Conservation (phyloP, 2,888 invertebrate species). For the Eupithecia tripunctaria region DNA sequence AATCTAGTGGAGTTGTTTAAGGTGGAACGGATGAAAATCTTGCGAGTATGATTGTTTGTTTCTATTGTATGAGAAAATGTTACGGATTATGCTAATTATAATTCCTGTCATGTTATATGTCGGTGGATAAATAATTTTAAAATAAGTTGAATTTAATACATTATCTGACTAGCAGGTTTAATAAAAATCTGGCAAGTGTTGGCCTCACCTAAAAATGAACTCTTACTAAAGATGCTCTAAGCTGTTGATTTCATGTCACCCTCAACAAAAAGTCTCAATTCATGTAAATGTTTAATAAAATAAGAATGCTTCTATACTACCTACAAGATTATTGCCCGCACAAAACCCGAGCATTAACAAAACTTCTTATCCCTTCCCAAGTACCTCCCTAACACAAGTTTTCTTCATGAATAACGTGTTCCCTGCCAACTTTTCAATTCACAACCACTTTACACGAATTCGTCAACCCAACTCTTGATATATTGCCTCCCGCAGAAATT, state of each 20-base stretch:
- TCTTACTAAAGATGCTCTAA: not conserved
- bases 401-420: constrained; percentile 31
- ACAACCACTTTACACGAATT: constrained; percentile 49
- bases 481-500: constrained; percentile 61
- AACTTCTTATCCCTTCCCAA: constrained; percentile 22
- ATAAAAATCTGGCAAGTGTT: not conserved
- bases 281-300: not conserved
- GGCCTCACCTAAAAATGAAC: not conserved
- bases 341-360: constrained; percentile 19
- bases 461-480: constrained; percentile 55
- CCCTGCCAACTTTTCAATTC: constrained; percentile 40
- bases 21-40: too few species aligned
- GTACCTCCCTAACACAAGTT: constrained; percentile 27
- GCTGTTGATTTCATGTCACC: not conserved
- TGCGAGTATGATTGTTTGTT: too few species aligned
- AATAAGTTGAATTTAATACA: too few species aligned
- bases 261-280: not conserved
- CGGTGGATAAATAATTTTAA: too few species aligned
- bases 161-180: too few species aligned
- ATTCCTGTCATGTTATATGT: too few species aligned
- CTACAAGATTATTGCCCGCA: not conserved
- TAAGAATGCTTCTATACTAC: not conserved
- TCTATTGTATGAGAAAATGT: too few species aligned
- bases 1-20: not conserved
- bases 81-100: too few species aligned